Conservation (phyloP, 2,888 invertebrate species). For the Eristalinus aeneus region DNA sequence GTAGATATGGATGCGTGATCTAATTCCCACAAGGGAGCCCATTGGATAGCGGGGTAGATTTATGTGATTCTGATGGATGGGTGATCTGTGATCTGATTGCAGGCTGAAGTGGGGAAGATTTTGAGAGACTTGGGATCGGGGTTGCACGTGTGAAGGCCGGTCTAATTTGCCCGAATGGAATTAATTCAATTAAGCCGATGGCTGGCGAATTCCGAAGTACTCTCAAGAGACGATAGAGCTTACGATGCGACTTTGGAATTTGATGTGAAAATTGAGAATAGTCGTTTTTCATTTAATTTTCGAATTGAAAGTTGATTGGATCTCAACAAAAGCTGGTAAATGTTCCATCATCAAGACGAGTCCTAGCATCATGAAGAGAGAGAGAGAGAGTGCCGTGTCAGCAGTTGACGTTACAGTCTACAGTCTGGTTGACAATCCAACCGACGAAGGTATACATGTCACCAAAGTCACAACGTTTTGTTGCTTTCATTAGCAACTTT, state of each 20-base stretch:
- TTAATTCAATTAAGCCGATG: neutral
- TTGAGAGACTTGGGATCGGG: neutral
- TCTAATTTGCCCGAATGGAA: neutral
- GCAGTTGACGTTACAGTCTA: too few species aligned
- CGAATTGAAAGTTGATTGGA: neutral
- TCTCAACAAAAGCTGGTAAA: neutral
- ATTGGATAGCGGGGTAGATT: neutral
- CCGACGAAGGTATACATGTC: neutral
- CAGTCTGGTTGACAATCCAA: neutral
- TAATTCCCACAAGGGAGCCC: constrained; percentile 13
- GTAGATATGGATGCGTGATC: neutral
- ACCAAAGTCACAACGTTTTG: neutral
- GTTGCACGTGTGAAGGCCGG: neutral
- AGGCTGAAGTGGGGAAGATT: neutral
- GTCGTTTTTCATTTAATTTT: neutral
- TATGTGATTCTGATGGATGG: neutral
- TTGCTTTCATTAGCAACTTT: neutral
- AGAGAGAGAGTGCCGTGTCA: too few species aligned
- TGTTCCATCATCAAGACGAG: too few species aligned
- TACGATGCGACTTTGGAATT: neutral
- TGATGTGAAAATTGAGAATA: neutral
- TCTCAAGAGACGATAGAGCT: neutral
- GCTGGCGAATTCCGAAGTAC: neutral
- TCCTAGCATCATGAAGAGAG: too few species aligned
- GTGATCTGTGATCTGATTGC: neutral